These are phyloP conservation scores for Turritopsis dohrnii DNA, from an alignment of 30 jellyfish, hydroid and myxozoan genomes.

Conservation along the genomic window DNA sequence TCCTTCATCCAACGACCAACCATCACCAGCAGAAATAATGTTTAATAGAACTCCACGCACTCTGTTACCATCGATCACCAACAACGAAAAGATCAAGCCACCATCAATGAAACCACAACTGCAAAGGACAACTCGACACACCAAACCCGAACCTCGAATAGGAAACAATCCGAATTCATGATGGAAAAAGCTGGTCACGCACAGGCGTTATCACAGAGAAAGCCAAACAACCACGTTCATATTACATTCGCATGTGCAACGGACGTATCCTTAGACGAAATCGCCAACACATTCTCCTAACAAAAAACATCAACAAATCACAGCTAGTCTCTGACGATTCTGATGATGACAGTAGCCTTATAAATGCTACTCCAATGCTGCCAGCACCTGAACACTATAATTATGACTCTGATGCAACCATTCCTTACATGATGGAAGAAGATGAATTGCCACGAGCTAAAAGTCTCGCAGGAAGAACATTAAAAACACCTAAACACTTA, in stretches of 20 bases:
- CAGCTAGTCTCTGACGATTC: background rate
- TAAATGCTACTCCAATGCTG: background rate
- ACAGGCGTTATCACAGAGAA: constrained; percentile 12
- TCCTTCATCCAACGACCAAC: constrained; percentile 37
- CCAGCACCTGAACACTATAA: background rate
- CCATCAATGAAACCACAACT: background rate
- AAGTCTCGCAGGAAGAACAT: background rate
- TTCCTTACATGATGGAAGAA: constrained; percentile 9
- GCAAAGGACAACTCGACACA: background rate
- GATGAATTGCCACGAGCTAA: background rate
- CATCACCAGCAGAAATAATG: constrained; percentile 42
- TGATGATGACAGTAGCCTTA: constrained; percentile 16
- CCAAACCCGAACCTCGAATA: constrained; percentile 2
- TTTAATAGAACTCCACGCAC: constrained; percentile 43
- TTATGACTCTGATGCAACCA: constrained; percentile 18
- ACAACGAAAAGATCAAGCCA: background rate
- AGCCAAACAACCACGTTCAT: constrained; percentile 44
- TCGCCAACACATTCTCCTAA: constrained; percentile 37
- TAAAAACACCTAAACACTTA: constrained; percentile 6
- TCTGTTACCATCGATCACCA: constrained; percentile 38
- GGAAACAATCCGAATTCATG: constrained; percentile 27
- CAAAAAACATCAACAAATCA: background rate
- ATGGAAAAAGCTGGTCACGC: constrained; percentile 29
- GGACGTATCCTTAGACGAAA: constrained; percentile 35
- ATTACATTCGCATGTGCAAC: constrained; percentile 18